Conservation (phyloP, 2,113 vertebrate genomes). For the Gadus chalcogrammus region DNA sequence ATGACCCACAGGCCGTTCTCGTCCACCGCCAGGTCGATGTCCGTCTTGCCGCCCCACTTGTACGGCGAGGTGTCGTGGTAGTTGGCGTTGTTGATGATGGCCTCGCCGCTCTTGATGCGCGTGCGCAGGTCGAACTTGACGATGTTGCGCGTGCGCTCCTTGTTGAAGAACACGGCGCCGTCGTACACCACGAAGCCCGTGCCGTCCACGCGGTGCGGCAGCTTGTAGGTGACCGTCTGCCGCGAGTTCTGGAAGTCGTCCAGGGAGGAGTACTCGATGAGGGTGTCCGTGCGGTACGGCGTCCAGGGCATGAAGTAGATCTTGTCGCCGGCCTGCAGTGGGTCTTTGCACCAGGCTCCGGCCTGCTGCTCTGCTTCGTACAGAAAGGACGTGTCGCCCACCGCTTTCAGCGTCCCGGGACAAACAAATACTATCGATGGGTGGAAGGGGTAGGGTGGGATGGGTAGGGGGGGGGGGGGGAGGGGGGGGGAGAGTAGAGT, state of each 20-base stretch:
- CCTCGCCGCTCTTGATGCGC: slow-evolving; percentile 98
- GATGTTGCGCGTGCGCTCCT: slow-evolving; percentile 96
- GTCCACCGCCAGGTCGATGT: slow-evolving; percentile 96
- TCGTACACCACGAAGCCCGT: slow-evolving; percentile 99
- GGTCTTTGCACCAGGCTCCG: slow-evolving; percentile 99
- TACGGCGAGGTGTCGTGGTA: slow-evolving; percentile 98
- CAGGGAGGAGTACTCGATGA: slow-evolving; percentile 94
- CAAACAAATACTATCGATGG: slow-evolving; percentile 96
- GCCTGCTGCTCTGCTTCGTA: slow-evolving; percentile 98
- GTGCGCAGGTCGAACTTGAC: slow-evolving; percentile 98
- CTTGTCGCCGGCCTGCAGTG: slow-evolving; percentile 97
- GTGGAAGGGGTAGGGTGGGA: too few species aligned
- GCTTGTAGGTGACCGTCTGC: slow-evolving; percentile 94
- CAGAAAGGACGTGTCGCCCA: slow-evolving; percentile 94
- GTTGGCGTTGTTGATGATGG: slow-evolving; percentile 98
- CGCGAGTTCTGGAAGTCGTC: slow-evolving; percentile 93
- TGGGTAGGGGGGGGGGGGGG: slow-evolving; percentile 45
- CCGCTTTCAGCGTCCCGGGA: slow-evolving; percentile 98
- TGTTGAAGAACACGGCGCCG: slow-evolving; percentile 98
- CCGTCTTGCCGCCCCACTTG: slow-evolving; percentile 97
- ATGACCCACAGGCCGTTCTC: slow-evolving; percentile 99
- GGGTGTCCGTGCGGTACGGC: slow-evolving; percentile 95
- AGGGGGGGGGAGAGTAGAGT: slow-evolving; percentile 77
- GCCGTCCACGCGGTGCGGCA: slow-evolving; percentile 95
- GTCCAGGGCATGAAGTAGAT: slow-evolving; percentile 99